Evolutionary conservation across 2,797 vertebrate species (phyloP).

Genomic region (Anguilla obscura): DNA sequence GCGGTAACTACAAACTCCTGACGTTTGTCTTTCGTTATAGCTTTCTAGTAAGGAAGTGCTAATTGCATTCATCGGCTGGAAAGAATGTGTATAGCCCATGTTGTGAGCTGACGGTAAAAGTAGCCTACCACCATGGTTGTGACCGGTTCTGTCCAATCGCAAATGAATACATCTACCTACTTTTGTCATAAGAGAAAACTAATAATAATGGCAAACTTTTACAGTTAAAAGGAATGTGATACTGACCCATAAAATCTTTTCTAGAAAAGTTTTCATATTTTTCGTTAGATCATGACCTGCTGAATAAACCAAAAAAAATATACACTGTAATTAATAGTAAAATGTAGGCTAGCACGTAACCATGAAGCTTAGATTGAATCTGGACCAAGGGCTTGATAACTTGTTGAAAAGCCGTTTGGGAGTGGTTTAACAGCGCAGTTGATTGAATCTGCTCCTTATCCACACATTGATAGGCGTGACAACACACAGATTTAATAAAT

Average conservation of each 20-base stretch:
- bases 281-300: neutral
- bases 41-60: constrained; percentile 16
- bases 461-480: neutral
- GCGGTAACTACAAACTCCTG: constrained; percentile 12
- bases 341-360: neutral
- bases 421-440: neutral
- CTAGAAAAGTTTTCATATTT: neutral
- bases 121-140: neutral
- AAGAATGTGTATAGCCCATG: neutral
- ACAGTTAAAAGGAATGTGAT: neutral
- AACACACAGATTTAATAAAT: neutral
- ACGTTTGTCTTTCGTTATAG: constrained; percentile 12
- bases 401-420: neutral
- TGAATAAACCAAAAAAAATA: neutral
- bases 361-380: neutral
- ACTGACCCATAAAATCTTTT: neutral
- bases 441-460: constrained; percentile 19
- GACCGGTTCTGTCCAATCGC: neutral
- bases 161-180: neutral
- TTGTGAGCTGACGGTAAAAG: neutral
- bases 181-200: neutral
- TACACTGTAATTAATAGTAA: neutral
- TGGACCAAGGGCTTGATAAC: neutral
- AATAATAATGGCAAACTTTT: neutral
- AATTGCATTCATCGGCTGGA: constrained; percentile 12